Evolutionary conservation across 2,797 vertebrate species (phyloP).

Genomic region (Remorina albescens): DNA sequence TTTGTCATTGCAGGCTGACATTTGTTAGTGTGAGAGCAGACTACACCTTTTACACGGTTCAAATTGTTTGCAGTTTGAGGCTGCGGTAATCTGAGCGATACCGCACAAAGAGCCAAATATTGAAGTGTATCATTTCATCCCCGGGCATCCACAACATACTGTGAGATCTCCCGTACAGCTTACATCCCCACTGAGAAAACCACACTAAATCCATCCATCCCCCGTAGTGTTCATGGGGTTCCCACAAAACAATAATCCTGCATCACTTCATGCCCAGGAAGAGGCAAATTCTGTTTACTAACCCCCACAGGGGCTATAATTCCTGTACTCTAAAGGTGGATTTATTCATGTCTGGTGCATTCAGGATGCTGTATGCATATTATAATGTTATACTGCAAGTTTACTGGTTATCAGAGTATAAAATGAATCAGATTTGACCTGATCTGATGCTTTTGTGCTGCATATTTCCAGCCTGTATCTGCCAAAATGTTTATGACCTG

Average conservation of each 20-base stretch:
- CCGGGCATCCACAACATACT: constrained; percentile 60
- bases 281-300: constrained; percentile 47
- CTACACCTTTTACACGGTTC: constrained; percentile 31
- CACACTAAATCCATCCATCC: constrained; percentile 61
- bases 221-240: constrained; percentile 59
- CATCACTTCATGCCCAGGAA: constrained; percentile 50
- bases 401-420: no score
- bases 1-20: constrained; percentile 49
- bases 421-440: no score
- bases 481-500: neutral
- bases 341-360: constrained; percentile 8
- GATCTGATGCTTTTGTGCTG: neutral
- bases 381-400: neutral
- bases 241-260: constrained; percentile 64
- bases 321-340: constrained; percentile 12
- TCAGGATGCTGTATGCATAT: constrained; percentile 1
- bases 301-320: constrained; percentile 24
- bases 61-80: constrained; percentile 60
- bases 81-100: constrained; percentile 57
- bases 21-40: constrained; percentile 55
- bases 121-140: constrained; percentile 68
- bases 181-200: constrained; percentile 63
- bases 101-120: constrained; percentile 59
- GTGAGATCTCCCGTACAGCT: constrained; percentile 63
- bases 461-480: constrained; percentile 1